Evolutionary conservation across 2,113 vertebrate genomes (phyloP).

Genomic region (Connochaetes taurinus): DNA sequence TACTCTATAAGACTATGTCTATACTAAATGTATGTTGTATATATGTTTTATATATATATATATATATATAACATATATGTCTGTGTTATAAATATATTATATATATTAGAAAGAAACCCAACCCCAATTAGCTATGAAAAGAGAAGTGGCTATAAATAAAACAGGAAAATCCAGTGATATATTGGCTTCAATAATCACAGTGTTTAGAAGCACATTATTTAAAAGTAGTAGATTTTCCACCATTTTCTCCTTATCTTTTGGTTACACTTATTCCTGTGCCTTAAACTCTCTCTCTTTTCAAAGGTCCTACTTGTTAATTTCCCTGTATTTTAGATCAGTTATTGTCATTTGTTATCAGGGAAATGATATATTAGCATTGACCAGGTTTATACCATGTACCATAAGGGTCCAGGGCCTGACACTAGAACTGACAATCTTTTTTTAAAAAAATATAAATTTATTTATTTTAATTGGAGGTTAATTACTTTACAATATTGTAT

Average conservation of each 20-base stretch:
- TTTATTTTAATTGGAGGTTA: too few relatives aligned
- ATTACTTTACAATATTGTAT: too few relatives aligned
- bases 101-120: not conserved
- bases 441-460: too few relatives aligned
- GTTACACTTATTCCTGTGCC: not conserved
- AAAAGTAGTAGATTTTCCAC: not conserved
- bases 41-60: not conserved
- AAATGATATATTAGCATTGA: not conserved
- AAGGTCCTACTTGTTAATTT: not conserved
- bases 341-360: not conserved
- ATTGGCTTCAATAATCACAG: not conserved
- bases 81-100: not conserved
- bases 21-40: not conserved
- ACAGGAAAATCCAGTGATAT: not conserved
- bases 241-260: not conserved
- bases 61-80: not conserved
- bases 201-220: not conserved
- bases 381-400: not conserved
- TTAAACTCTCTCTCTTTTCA: not conserved
- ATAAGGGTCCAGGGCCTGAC: not conserved
- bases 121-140: not conserved
- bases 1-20: not conserved
- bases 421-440: not conserved
- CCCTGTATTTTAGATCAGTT: not conserved
- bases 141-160: not conserved